Evolutionary conservation across 2,113 vertebrate species (phyloP), one percentile per base, ranked within the genome.

Genomic region (Plotosus lineatus): DNA sequence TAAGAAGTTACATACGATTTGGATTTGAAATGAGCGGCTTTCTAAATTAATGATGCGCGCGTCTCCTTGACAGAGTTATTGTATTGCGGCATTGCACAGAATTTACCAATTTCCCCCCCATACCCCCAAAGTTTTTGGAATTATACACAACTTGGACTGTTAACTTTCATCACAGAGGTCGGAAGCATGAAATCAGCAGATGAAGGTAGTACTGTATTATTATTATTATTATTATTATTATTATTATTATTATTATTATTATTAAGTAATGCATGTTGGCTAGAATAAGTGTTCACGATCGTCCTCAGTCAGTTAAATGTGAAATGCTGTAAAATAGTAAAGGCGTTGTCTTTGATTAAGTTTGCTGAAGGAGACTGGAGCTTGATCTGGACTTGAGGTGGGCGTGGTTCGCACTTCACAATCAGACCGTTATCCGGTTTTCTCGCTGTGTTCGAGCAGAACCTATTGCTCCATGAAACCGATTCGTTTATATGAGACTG

Each of bases 101-200:
- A 60, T 26, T 60, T n/a, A 31, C 26, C 11, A 8, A 42, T 31
- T 73, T 38, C 48, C 28, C n/a, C 36, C 48, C 28, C n/a, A 36
- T 31, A 19, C 3, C 17, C 23, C 28, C 4, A 21, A 72, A 31
- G 60, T 61, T 75, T 84, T 63, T 51, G 79, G 69, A 85, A 60
- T 60, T 58, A 12, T 33, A 31, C 9, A 68, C 56, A 72, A 58
- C 51, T 44, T 76, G 74, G 36, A 76, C 40, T 4, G 36, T 55
- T 75, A 15, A 23, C 36, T 31, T 44, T 76, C 28, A 44, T 28
- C 51, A 60, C 42, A 69, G n/a, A 42, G 74, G 8, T 56, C 55
- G 74, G 74, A 60, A 76, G 74, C 53, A 94, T 94, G 93, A 92
- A 93, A 85, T 92, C 93, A 4, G 90, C 92, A 31, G 92, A 93